These are phyloP conservation scores for Knipowitschia caucasica DNA, from an alignment of 2,797 vertebrate genomes.

Conservation along the genomic window DNA sequence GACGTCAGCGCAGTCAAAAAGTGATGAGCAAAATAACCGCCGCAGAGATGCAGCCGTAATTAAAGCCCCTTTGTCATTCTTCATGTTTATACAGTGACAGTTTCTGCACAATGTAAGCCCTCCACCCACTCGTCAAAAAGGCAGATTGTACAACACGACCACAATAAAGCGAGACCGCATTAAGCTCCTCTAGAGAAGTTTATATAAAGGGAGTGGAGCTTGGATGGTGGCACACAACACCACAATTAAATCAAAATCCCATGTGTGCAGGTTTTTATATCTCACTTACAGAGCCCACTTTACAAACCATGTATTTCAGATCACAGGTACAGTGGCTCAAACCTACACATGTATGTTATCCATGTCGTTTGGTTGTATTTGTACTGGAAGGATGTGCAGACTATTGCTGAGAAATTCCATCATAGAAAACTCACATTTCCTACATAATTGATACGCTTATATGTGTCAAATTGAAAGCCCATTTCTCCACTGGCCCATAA, in stretches of 20 bases:
- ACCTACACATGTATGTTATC: neutral
- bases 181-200: neutral
- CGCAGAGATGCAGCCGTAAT: conserved; percentile 14
- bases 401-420: neutral
- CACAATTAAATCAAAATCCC: neutral
- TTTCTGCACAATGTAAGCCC: neutral
- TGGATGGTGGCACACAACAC: neutral
- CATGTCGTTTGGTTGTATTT: too few species aligned
- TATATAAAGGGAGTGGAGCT: conserved; percentile 4
- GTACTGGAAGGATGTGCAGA: neutral
- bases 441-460: neutral
- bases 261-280: neutral
- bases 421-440: neutral
- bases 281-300: too few species aligned
- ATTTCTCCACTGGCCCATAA: conserved; percentile 2
- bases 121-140: conserved; percentile 1
- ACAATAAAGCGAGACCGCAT: conserved; percentile 1
- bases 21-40: conserved; percentile 9
- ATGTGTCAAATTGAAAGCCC: neutral
- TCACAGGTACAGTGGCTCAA: neutral
- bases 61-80: conserved; percentile 14
- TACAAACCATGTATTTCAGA: neutral
- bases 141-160: conserved; percentile 2
- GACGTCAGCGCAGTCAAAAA: conserved; percentile 17
- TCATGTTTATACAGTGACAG: conserved; percentile 19